Base-by-base conservation (phyloP, 2,888 invertebrate species). In the Mesorhabditis spiculigera region DNA sequence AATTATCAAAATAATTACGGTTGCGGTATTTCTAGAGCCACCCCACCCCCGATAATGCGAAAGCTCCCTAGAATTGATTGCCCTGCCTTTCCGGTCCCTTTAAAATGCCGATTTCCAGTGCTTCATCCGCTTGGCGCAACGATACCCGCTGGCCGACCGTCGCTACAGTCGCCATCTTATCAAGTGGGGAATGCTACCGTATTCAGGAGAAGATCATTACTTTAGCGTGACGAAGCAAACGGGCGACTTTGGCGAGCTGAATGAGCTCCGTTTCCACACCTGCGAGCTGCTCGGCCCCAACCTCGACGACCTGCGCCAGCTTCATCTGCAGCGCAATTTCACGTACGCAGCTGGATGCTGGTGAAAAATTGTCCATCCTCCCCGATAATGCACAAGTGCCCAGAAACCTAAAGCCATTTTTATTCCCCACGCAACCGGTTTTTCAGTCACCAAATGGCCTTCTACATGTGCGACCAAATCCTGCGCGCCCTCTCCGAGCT, bases 161-260 rank as follows among this genome's bases (percentile, higher is more conserved):
- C 58, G 58, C 8, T 50, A 13, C 10, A 50, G 58, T 50, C 58
- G 58, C 58, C 58, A 50, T 50, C 10, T n/a, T 1, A n/a, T 50
- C n/a, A n/a, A 50, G n/a, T 50, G 3, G 28, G 28, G 28, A 28
- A 1, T 1, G 1, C 28, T 28, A 28, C 28, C 28, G 28, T 28
- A 28, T 28, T 3, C 28, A 28, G 28, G 28, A 28, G 28, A 28
- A 1, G 28, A 28, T 28, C 28, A 28, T 28, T 1, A 28, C 3
- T 50, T 3, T 50, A 50, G 58, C n/a, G 58, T 28, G 28, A 28
- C 58, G n/a, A 50, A 50, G n/a, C 58, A n/a, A 3, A 50, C 58
- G 58, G 58, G 58, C n/a, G 58, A 50, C n/a, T 10, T 50, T 50
- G 58, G 58, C 58, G 58, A 50, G 58, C n/a, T 50, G 58, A 50